A percentile compares a stretch with the other conserved stretches of the same genome.
These are phyloP conservation scores for Herpetotheres cachinnans DNA, from an alignment of 2,113 vertebrate species.

Conservation along the genomic window DNA sequence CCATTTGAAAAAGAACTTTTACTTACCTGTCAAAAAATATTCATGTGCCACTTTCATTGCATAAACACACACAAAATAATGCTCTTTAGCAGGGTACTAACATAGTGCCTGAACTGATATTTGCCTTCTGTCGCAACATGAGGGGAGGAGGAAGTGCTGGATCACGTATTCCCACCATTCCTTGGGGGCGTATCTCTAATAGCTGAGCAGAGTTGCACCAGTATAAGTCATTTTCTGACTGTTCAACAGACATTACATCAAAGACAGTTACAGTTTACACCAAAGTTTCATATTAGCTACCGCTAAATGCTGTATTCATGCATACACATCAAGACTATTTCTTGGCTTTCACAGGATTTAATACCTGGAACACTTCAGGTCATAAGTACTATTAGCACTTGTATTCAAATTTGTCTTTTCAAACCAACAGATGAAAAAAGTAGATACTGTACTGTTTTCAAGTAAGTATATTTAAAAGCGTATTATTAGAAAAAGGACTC, in stretches of 20 bases:
- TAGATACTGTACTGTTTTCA: background rate
- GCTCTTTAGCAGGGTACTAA: background rate
- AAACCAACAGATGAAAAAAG: background rate
- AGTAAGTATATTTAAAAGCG: background rate
- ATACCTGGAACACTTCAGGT: too few relatives aligned
- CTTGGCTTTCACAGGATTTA: background rate
- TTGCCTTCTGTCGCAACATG: background rate
- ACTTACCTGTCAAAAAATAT: background rate
- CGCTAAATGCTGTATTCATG: background rate
- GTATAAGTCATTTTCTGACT: background rate
- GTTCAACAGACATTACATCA: background rate
- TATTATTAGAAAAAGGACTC: background rate
- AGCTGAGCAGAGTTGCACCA: background rate
- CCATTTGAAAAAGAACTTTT: background rate
- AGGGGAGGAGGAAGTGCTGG: background rate
- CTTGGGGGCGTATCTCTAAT: background rate
- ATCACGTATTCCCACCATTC: background rate
- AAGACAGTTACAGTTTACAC: background rate
- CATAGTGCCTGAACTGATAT: background rate
- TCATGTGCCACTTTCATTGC: background rate
- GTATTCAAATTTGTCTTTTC: background rate
- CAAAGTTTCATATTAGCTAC: background rate
- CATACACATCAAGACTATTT: background rate
- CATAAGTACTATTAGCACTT: background rate
- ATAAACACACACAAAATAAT: background rate